phyloP scores from a whole-genome alignment of 2,797 vertebrate species.

The Tympanoctomys barrerae region DNA sequence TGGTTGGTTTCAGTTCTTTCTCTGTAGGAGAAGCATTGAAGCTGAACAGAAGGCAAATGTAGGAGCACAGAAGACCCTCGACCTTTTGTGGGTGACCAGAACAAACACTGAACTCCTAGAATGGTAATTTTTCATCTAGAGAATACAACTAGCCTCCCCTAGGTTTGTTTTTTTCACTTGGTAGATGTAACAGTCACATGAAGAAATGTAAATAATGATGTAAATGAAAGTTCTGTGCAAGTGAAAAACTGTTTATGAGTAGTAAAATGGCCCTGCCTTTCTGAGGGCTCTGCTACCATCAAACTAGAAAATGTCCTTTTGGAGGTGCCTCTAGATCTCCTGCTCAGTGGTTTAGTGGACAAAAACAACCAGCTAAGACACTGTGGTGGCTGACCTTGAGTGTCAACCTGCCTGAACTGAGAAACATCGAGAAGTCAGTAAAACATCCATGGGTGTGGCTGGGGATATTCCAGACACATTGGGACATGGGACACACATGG shows the following conservation, averaged over 20 bases:
- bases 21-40: not conserved
- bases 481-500: not conserved
- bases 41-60: not conserved
- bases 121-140: not conserved
- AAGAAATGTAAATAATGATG: not conserved
- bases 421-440: not conserved
- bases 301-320: constrained; percentile 6
- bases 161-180: not conserved
- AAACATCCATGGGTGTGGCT: not conserved
- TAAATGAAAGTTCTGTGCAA: not conserved
- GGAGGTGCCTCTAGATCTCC: not conserved
- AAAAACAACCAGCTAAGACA: not conserved
- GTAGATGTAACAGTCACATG: not conserved
- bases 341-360: not conserved
- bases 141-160: not conserved
- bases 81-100: not conserved
- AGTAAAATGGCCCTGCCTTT: not conserved
- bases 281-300: not conserved
- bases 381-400: not conserved
- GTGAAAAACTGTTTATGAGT: not conserved
- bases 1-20: not conserved
- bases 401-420: not conserved
- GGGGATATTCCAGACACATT: not conserved
- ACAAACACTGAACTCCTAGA: not conserved
- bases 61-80: not conserved